Evolutionary conservation across 1,140 invertebrate species (phyloP).

Genomic region (Aphelenchoides fujianensis): DNA sequence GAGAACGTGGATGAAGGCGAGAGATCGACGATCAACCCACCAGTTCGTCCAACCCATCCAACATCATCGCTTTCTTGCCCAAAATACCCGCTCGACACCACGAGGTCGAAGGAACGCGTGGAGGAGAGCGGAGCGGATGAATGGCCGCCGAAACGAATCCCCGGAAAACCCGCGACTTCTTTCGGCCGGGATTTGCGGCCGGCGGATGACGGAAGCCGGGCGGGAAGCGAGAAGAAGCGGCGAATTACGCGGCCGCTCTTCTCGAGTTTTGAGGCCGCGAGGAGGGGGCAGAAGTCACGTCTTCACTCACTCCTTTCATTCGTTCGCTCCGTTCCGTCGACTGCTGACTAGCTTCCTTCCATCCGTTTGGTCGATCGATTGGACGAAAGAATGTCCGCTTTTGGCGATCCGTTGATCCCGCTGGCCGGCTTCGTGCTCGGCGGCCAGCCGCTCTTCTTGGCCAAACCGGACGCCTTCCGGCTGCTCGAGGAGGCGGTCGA

Average conservation of each 20-base stretch:
- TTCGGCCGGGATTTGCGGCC: no score
- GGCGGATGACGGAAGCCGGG: no score
- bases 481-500: not conserved
- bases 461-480: not conserved
- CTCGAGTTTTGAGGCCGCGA: not conserved
- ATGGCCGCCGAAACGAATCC: no score
- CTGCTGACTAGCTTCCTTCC: not conserved
- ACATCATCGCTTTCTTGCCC: no score
- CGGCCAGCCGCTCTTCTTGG: constrained; percentile 4
- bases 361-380: not conserved
- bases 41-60: no score
- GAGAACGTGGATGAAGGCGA: no score
- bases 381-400: constrained; percentile 13
- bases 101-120: no score
- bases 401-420: constrained; percentile 16
- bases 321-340: not conserved
- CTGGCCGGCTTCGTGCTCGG: constrained; percentile 1
- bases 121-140: no score
- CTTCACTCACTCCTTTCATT: not conserved
- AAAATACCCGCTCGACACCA: no score
- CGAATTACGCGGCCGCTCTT: not conserved
- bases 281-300: not conserved
- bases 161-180: no score
- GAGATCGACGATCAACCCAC: no score
- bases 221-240: not conserved